A percentile compares a stretch with the other conserved stretches of the same genome.
Conservation (phyloP, 2,113 vertebrate genomes). For the Myanophis thanlyinensis region DNA sequence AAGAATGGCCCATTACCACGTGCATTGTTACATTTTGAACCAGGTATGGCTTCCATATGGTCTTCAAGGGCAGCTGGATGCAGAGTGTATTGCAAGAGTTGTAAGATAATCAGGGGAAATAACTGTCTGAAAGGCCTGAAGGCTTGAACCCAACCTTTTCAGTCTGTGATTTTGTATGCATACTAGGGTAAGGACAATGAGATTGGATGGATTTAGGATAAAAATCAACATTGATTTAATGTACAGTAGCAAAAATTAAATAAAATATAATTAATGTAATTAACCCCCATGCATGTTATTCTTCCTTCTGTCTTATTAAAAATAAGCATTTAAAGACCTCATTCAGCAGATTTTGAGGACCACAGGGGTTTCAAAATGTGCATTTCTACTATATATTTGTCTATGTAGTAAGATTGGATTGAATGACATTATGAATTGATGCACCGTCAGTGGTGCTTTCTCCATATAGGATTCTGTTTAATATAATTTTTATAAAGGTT, state of each 20-base stretch:
- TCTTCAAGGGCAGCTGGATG: background rate
- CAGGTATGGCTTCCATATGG: background rate
- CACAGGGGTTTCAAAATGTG: background rate
- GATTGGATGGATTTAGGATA: background rate
- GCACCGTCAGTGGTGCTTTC: background rate
- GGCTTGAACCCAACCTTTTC: background rate
- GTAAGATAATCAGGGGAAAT: background rate
- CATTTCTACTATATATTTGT: background rate
- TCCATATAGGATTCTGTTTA: background rate
- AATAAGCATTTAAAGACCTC: background rate
- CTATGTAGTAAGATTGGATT: background rate
- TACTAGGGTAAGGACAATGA: background rate
- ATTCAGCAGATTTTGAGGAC: background rate
- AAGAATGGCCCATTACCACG: background rate
- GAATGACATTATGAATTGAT: background rate
- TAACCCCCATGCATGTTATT: background rate
- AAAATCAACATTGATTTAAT: background rate
- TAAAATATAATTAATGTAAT: background rate
- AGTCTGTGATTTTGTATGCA: background rate
- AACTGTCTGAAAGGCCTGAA: background rate
- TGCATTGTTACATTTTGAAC: background rate
- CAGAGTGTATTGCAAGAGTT: background rate
- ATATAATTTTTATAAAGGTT: background rate
- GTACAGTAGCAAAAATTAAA: background rate
- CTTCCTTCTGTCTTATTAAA: background rate